Base-by-base conservation (phyloP, 1,140 invertebrate genomes). In the Philotrypesis tridentata region DNA sequence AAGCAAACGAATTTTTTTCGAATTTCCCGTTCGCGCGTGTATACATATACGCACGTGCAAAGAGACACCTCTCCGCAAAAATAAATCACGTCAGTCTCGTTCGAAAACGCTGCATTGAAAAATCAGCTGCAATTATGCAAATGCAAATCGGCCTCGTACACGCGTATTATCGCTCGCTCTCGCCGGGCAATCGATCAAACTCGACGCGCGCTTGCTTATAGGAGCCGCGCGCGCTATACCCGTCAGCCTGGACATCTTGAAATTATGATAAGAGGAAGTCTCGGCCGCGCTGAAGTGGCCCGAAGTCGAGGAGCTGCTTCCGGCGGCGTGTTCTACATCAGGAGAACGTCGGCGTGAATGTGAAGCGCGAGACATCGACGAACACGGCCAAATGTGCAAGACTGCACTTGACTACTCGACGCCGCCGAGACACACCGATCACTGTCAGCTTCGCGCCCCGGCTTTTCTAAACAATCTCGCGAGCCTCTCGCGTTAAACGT, bases 271-370 rank as follows among this genome's bases (percentile, higher is more conserved):
- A 73, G 84, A 81, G 84, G 79, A 88, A 85, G 78, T 83, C 43
- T 72, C 77, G 70, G 67, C 0, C 7, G 70, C 29, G 70, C 29
- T 81, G 79, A 78, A 86, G 85, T 88, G 65, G 83, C 77, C 68
- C 3, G 6, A 4, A 80, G 84, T 88, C 87, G 84, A 89, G 87
- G 85, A 87, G 75, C 78, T 83, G 82, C 86, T 89, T 88, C 87
- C 87, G 87, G 87, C 77, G 84, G 84, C 85, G 31, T 70, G 86
- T 83, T 85, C 71, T 80, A 73, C 82, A 81, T 88, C 84, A 84
- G 60, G 82, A 83, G 68, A 77, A 85, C 60, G 33, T 73, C 43
- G 82, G 27, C 27, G 55, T 12, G 23, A 29, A 43, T 25, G 31
- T 83, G 60, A 72, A 84, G 73, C 82, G 74, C 76, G 61, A 60